A percentile compares a stretch with the other conserved stretches of the same genome.
These are phyloP conservation scores for Cyclina sinensis DNA, from an alignment of 1,140 invertebrate species.

Conservation along the genomic window DNA sequence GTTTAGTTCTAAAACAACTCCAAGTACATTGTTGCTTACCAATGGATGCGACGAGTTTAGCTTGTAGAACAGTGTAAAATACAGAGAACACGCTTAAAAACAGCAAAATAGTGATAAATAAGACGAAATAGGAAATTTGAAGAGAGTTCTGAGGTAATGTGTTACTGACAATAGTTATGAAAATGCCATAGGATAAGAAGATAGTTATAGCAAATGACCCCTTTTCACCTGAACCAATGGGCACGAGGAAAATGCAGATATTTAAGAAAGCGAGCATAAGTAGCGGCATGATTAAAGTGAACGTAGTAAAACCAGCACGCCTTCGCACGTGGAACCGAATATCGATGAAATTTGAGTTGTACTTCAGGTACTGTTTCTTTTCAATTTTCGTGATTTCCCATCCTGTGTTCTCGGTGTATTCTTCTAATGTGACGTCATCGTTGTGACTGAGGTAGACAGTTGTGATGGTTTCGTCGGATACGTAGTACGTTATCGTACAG, in stretches of 20 bases:
- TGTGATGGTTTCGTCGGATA: background rate
- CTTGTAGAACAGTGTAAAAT: slow-evolving; percentile 40
- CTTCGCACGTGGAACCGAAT: slow-evolving; percentile 14
- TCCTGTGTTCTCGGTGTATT: slow-evolving; percentile 37
- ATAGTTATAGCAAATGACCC: slow-evolving; percentile 46
- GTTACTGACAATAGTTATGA: slow-evolving; percentile 29
- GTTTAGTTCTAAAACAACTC: background rate
- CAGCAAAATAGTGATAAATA: slow-evolving; percentile 30
- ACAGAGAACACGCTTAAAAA: slow-evolving; percentile 30
- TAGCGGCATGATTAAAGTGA: slow-evolving; percentile 33
- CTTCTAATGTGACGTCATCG: background rate
- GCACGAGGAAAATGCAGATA: slow-evolving; percentile 37
- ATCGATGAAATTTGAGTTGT: background rate
- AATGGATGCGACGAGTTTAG: slow-evolving; percentile 20
- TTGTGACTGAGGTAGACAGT: background rate
- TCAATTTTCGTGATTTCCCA: background rate
- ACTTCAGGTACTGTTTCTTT: background rate
- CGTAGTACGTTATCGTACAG: slow-evolving; percentile 35
- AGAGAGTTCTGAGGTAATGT: slow-evolving; percentile 50
- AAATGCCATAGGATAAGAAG: slow-evolving; percentile 49
- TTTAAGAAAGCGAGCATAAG: slow-evolving; percentile 43
- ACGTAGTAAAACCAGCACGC: slow-evolving; percentile 20
- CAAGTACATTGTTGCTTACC: slow-evolving; percentile 12
- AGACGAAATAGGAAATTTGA: slow-evolving; percentile 28
- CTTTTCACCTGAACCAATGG: slow-evolving; percentile 47